phyloP scores from a whole-genome alignment of 2,797 vertebrate species.

The Gymnopithys bicolor region DNA sequence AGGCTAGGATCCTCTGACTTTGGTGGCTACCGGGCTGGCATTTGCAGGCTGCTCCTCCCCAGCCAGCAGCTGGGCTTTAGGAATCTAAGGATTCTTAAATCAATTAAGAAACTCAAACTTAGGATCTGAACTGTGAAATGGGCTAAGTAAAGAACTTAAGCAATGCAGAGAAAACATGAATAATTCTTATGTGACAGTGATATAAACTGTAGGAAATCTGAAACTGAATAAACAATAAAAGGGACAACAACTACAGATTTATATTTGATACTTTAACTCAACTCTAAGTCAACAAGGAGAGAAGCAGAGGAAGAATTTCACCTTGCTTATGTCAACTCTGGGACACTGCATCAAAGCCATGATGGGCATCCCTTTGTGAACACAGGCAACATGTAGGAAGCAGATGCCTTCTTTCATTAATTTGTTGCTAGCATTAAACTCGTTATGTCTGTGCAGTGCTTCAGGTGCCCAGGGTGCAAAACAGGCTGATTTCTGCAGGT shows the following conservation, averaged over 20 bases:
- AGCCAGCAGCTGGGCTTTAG: neutral
- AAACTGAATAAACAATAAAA: neutral
- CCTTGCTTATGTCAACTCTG: neutral
- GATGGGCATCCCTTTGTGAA: neutral
- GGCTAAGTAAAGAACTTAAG: neutral
- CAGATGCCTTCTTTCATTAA: neutral
- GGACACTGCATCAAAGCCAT: neutral
- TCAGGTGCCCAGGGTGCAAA: neutral
- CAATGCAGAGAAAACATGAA: neutral
- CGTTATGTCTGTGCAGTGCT: neutral
- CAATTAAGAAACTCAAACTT: neutral
- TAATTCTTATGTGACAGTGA: neutral
- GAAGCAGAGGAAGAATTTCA: neutral
- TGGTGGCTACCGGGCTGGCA: neutral
- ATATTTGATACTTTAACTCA: neutral
- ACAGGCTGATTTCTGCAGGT: slow-evolving; percentile 63
- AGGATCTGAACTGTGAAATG: neutral
- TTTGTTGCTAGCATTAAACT: neutral
- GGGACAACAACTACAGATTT: neutral
- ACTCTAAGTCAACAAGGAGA: neutral
- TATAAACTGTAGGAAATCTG: neutral
- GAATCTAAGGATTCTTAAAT: neutral
- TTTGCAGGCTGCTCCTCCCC: neutral
- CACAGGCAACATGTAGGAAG: accelerated
- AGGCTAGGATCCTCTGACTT: neutral